Evolutionary conservation across 2,113 vertebrate species (phyloP), one percentile per base, ranked within the genome.

Genomic region (Sterrhoptilus dennistouni): DNA sequence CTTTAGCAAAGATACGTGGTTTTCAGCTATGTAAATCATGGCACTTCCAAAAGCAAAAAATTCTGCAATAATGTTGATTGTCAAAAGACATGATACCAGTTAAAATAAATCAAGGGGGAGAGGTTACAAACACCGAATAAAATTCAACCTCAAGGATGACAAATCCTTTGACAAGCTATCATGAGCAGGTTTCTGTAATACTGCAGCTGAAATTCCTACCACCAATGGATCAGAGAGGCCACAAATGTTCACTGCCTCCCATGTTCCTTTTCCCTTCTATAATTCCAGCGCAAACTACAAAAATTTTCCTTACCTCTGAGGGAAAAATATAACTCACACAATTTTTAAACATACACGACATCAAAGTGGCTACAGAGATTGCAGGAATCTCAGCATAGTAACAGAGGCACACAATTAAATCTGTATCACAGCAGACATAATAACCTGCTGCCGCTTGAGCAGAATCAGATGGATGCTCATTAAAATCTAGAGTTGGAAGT

Each of bases 401-500:
- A 74, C 19, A 13, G 42, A 87, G 61, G 83, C 25, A 24, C 31
- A 86, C 80, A 96, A 94, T 53, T 70, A 94, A 95, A 90, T 81
- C 72, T 11, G 6, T 23, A 57, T 49, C 59, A 79, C 75, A 94
- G 77, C 72, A 95, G 45, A 90, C 82, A 33, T 82, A 95, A 93
- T 87, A 94, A 81, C 29, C 75, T 78, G 77, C 53, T 91, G 53
- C 90, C 33, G 19, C 89, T 89, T n/a, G 17, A 92, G 29, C 7
- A 80, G 57, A 91, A 91, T 90, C 90, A 38, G 63, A 90, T 33
- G 80, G 87, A 76, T 83, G 77, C 77, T 97, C 79, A 95, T 94
- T 96, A 96, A 96, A 97, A 95, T 65, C 53, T 85, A 28, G 50
- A 93, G 88, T 6, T 91, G 72, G 95, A 97, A 95, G 72, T 72